Evolutionary conservation across 2,113 vertebrate species (phyloP), one percentile per base, ranked within the genome.

Genomic region (Oreochromis aureus): DNA sequence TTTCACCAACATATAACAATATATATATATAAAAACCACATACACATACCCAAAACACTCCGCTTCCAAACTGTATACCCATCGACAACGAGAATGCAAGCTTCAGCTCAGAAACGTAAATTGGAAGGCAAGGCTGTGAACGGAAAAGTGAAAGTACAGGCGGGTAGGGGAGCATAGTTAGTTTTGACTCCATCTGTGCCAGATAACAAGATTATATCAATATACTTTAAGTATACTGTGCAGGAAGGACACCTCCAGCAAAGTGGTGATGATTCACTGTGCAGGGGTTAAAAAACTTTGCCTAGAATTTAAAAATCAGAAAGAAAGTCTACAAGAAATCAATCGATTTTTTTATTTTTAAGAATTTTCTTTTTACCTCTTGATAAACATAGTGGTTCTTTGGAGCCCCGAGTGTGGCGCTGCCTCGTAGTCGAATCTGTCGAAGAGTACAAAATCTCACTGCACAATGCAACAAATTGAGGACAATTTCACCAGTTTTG

Each of bases 341-440:
- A 32, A 32, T 6, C 6, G 6, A 7, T 3, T n/a, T 0, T 55
- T n/a, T 24, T 8, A 12, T 56, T 5, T 51, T 34, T 8, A 46
- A 9, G 19, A 46, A 46, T 22, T 58, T 48, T 16, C 2, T 48
- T 2, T 69, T 92, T 90, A 95, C 95, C 95, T 94, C 87, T 90
- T 92, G 93, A 92, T 95, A 95, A 82, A 95, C 91, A 53, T 95
- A 95, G 41, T 94, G 92, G 90, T 95, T 95, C 93, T 95, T 95
- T 15, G 94, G 93, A n/a, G 94, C 94, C 5, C 95, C 95, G 2
- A 95, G 90, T 19, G 94, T 95, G 30, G 93, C 93, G 15, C 86
- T 95, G 66, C 95, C 94, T 30, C 93, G 87, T 71, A 95, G 92
- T 10, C 95, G 93, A 56, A 95, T 93, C 95, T 95, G 86, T 19